Evolutionary conservation across 2,113 vertebrate species (phyloP).

Genomic region (Oenanthe oenanthe): DNA sequence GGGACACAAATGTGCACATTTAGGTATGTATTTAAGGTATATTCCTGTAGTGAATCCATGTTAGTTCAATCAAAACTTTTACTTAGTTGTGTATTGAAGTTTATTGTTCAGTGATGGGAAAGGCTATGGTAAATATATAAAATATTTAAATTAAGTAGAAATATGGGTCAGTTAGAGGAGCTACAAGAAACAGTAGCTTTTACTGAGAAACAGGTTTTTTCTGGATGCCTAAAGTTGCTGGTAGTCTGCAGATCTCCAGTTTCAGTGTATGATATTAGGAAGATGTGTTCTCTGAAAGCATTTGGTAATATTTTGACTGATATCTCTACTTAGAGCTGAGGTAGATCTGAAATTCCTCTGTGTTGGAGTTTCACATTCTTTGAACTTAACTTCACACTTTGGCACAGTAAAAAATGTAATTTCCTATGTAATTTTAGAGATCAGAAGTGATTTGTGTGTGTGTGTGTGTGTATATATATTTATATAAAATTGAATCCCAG

Average conservation of each 20-base stretch:
- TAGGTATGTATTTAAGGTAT: background rate
- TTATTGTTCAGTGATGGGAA: background rate
- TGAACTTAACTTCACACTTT: background rate
- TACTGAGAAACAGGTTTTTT: background rate
- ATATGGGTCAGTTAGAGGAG: background rate
- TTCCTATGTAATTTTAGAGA: background rate
- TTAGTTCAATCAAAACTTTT: background rate
- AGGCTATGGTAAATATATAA: background rate
- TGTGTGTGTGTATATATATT: background rate
- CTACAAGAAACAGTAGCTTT: background rate
- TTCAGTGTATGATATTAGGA: background rate
- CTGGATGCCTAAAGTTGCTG: background rate
- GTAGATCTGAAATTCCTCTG: background rate
- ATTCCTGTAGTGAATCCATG: background rate
- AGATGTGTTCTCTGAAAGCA: background rate
- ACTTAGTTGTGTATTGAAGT: background rate
- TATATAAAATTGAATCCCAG: background rate
- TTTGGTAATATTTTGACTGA: background rate
- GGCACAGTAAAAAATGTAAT: background rate
- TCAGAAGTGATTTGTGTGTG: background rate
- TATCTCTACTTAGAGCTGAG: background rate
- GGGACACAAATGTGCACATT: rapidly evolving
- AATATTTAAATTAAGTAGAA: background rate
- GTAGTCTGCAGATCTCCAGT: background rate
- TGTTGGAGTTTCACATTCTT: background rate